A percentile compares a stretch with the other conserved stretches of the same genome.
These are phyloP conservation scores for Stenolophus ochropezus DNA, from an alignment of 2,888 invertebrate species.

Conservation along the genomic window DNA sequence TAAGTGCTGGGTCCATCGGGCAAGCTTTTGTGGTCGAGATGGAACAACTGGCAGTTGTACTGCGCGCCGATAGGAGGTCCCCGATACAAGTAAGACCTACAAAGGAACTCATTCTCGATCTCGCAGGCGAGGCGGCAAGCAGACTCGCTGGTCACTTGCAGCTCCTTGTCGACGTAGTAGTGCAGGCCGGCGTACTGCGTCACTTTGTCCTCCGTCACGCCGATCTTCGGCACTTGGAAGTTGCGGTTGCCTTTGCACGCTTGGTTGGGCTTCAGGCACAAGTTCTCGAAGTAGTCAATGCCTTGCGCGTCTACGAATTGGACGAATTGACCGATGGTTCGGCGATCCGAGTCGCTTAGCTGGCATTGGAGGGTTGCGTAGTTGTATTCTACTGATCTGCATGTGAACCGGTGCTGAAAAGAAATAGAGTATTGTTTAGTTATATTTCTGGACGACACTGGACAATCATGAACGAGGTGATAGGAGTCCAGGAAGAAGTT, in stretches of 20 bases:
- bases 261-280: conserved; percentile 90
- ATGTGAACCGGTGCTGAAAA: conserved; percentile 90
- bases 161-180: conserved; percentile 94
- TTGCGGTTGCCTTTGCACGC: conserved; percentile 88
- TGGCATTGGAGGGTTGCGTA: conserved; percentile 94
- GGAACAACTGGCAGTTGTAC: conserved; percentile 94
- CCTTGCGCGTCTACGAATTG: conserved; percentile 92
- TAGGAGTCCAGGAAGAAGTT: too few species aligned
- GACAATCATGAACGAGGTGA: too few species aligned
- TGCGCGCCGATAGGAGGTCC: conserved; percentile 82
- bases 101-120: conserved; percentile 94
- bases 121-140: conserved; percentile 94
- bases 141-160: conserved; percentile 90
- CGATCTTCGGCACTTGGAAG: conserved; percentile 88
- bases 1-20: conserved; percentile 95
- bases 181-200: conserved; percentile 93
- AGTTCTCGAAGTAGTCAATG: conserved; percentile 91
- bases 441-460: too few species aligned
- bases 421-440: too few species aligned
- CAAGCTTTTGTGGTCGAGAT: conserved; percentile 92
- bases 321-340: conserved; percentile 91
- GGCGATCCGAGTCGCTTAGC: conserved; percentile 90
- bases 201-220: conserved; percentile 93
- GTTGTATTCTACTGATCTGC: conserved; percentile 94
- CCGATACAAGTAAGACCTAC: conserved; percentile 86